These are phyloP conservation scores for Pitangus sulphuratus DNA, from an alignment of 2,797 vertebrate genomes.

Conservation along the genomic window DNA sequence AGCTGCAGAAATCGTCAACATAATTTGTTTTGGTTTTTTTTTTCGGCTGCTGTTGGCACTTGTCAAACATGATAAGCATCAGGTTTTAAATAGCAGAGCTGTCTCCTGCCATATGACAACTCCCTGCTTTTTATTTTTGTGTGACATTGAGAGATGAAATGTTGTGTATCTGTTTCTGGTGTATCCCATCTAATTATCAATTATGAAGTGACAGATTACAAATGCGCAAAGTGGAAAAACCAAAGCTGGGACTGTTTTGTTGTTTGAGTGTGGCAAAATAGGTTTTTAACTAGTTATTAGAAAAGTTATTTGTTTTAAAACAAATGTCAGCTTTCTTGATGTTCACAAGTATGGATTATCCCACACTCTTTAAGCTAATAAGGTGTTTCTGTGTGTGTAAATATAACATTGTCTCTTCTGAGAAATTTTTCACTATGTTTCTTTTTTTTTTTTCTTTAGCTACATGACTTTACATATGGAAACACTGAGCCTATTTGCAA, in stretches of 20 bases:
- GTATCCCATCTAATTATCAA: background rate
- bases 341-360: background rate
- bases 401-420: background rate
- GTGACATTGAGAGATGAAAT: background rate
- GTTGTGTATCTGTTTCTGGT: constrained; percentile 20
- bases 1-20: background rate
- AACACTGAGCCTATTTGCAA: background rate
- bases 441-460: background rate
- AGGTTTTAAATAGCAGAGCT: constrained; percentile 19
- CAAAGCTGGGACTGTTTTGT: background rate
- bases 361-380: background rate
- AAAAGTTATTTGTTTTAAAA: background rate
- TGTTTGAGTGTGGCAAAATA: background rate
- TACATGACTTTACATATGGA: background rate
- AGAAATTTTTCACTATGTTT: background rate
- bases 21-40: background rate
- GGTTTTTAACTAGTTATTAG: background rate
- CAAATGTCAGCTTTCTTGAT: background rate
- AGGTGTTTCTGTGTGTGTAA: background rate
- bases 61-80: background rate
- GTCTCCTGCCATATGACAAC: background rate
- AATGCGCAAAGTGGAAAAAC: background rate
- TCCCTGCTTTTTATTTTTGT: constrained; percentile 57
- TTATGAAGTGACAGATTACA: background rate
- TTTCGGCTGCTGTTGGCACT: background rate